Percentiles rank a stretch among this genome's conserved stretches.
Evolutionary conservation across 2,113 vertebrate genomes (phyloP).

Genomic region (Dryoscopus gambensis): DNA sequence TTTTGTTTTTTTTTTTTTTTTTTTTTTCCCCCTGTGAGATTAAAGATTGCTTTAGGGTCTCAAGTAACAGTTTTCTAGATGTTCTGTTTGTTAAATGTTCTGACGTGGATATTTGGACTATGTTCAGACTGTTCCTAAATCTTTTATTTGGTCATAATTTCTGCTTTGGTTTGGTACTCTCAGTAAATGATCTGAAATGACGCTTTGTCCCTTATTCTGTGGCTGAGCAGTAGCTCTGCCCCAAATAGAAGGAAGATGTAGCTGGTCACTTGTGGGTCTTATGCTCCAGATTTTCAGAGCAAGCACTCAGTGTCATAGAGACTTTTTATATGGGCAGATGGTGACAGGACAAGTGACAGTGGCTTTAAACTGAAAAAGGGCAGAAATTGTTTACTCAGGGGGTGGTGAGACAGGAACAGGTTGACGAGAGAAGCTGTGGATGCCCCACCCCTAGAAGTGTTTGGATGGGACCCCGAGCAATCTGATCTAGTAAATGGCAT

Average conservation of each 20-base stretch:
- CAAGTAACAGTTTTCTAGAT: background rate
- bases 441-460: background rate
- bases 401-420: background rate
- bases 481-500: background rate
- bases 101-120: background rate
- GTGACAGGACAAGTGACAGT: background rate
- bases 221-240: background rate
- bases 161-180: background rate
- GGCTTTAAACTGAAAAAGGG: background rate
- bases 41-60: background rate
- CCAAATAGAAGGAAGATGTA: background rate
- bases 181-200: background rate
- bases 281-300: background rate
- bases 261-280: background rate
- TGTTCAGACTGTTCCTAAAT: background rate
- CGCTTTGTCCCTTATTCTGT: background rate
- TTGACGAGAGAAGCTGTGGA: background rate
- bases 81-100: background rate
- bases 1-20: too few species aligned
- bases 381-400: background rate
- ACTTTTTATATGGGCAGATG: background rate
- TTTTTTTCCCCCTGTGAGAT: background rate
- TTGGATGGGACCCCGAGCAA: background rate
- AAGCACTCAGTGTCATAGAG: background rate
- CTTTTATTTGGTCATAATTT: background rate